phyloP scores from a whole-genome alignment of 2,888 invertebrate genomes.

The Plebejus argus region DNA sequence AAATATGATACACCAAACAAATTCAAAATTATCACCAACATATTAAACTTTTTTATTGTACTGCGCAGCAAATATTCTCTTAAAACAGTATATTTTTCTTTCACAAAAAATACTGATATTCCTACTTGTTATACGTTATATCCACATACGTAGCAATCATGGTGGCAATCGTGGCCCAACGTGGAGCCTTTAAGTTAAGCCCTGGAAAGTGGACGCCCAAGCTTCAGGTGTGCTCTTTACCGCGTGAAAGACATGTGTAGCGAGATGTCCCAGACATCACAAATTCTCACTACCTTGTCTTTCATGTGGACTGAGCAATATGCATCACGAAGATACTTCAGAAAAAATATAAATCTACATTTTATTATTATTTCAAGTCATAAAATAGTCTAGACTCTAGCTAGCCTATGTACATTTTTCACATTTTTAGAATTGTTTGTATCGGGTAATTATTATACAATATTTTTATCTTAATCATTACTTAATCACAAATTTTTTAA shows the following conservation, averaged over 20 bases:
- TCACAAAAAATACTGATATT: no score
- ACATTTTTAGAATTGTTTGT: neutral
- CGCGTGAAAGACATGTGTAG: conserved; percentile 98
- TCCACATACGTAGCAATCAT: no score
- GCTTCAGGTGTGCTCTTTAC: conserved; percentile 68
- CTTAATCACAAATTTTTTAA: no score
- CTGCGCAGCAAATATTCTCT: no score
- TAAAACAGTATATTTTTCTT: no score
- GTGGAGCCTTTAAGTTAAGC: neutral
- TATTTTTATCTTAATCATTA: neutral
- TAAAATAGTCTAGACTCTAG: no score
- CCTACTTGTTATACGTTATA: no score
- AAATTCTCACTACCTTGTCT: conserved; percentile 98
- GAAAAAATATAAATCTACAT: neutral
- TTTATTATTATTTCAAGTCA: no score
- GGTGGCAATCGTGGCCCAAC: neutral
- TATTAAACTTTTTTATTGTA: no score
- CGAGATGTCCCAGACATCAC: conserved; percentile 90
- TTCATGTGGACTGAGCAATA: conserved; percentile 88
- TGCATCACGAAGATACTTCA: conserved; percentile 41
- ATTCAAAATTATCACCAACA: no score
- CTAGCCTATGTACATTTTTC: no score
- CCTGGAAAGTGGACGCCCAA: conserved; percentile 1
- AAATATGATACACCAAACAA: no score
- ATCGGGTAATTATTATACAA: neutral